Evolutionary conservation across 2,888 invertebrate genomes (phyloP).

Genomic region (Lottia gigantea): DNA sequence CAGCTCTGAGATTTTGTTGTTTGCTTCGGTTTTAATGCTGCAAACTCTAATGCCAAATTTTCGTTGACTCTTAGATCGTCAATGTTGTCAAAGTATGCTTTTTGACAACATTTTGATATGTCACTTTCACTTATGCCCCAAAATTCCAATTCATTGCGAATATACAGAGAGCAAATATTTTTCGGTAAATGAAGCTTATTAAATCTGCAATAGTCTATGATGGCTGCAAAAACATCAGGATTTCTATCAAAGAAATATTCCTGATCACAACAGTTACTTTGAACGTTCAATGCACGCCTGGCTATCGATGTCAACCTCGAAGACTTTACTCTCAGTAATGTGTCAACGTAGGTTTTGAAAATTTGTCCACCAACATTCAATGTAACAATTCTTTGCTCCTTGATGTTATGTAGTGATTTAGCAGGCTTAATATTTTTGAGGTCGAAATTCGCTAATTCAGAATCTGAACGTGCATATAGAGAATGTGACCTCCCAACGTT

Average conservation of each 20-base stretch:
- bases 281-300: background rate
- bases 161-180: slow-evolving; percentile 34
- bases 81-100: slow-evolving; percentile 35
- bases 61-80: slow-evolving; percentile 37
- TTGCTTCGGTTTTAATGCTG: slow-evolving; percentile 24
- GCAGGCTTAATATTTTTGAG: no score
- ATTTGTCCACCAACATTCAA: slow-evolving; percentile 21
- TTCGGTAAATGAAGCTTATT: slow-evolving; percentile 49
- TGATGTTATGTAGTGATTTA: background rate
- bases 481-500: no score
- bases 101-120: slow-evolving; percentile 46
- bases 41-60: slow-evolving; percentile 36
- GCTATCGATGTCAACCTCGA: background rate
- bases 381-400: background rate
- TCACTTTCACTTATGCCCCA: slow-evolving; percentile 42
- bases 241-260: slow-evolving; percentile 53
- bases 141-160: slow-evolving; percentile 42
- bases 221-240: slow-evolving; percentile 40
- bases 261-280: background rate
- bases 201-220: slow-evolving; percentile 44
- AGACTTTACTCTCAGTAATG: slow-evolving; percentile 5
- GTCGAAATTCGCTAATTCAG: no score
- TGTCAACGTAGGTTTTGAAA: slow-evolving; percentile 19
- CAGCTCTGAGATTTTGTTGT: background rate
- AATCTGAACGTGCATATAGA: no score